phyloP scores from a whole-genome alignment of 2,797 vertebrate genomes.

The Microhierax caerulescens region DNA sequence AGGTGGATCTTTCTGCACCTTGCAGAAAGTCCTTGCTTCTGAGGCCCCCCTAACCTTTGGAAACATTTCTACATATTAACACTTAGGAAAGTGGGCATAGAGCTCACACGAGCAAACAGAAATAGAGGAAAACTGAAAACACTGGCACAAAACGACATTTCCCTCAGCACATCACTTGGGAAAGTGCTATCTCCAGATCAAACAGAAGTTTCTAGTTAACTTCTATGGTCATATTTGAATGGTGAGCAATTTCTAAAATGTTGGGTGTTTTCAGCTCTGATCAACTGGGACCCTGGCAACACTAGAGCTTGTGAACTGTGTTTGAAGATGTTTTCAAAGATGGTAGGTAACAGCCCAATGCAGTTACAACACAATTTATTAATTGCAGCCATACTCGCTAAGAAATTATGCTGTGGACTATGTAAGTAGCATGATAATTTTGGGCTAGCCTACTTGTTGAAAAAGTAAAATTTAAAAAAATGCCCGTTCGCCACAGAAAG shows the following conservation, averaged over 20 bases:
- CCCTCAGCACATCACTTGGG: background rate
- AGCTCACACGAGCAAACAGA: constrained; percentile 14
- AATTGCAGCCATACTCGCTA: background rate
- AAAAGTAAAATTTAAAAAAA: background rate
- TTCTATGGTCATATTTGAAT: background rate
- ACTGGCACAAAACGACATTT: background rate
- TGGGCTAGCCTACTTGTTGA: background rate
- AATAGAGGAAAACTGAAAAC: constrained; percentile 23
- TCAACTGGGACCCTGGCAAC: background rate
- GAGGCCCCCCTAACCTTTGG: background rate
- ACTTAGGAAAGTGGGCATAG: background rate
- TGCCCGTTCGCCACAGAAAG: background rate
- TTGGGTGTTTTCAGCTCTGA: background rate
- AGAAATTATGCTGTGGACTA: background rate
- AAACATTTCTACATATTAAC: constrained; percentile 1
- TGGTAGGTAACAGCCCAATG: background rate
- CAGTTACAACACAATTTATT: background rate
- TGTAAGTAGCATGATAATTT: background rate
- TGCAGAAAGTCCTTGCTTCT: background rate
- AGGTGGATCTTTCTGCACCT: background rate
- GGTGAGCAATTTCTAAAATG: constrained; percentile 16
- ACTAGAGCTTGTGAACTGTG: background rate
- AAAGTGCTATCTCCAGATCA: background rate
- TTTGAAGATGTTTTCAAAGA: constrained; percentile 39
- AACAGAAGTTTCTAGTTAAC: background rate